phyloP scores from a whole-genome alignment of 2,113 vertebrate genomes.

The Malurus elegans region DNA sequence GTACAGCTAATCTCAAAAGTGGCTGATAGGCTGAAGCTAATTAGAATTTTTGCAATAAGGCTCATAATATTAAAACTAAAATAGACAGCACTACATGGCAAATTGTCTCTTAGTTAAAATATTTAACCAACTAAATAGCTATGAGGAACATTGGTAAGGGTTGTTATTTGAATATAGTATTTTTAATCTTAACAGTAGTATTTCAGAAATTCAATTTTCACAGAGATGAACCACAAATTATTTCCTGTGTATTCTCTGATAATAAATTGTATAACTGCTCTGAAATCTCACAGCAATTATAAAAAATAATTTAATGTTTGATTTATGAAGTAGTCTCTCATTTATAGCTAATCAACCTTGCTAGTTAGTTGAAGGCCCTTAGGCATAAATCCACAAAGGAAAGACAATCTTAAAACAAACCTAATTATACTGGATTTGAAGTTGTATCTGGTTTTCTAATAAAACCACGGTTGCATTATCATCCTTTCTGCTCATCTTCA shows the following conservation, averaged over 20 bases:
- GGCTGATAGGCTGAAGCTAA: background rate
- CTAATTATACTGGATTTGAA: background rate
- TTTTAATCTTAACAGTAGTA: background rate
- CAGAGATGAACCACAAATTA: background rate
- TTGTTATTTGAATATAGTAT: background rate
- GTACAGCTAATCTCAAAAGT: background rate
- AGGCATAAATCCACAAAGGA: background rate
- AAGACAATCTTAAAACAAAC: background rate
- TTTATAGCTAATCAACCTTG: background rate
- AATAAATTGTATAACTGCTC: background rate
- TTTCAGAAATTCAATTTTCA: background rate
- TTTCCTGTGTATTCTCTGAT: background rate
- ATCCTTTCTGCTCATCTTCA: background rate
- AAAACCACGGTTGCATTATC: background rate
- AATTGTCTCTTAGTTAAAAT: background rate
- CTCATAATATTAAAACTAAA: background rate
- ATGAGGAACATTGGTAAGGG: background rate
- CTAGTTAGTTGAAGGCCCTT: background rate
- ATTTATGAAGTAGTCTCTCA: background rate
- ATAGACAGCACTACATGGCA: background rate
- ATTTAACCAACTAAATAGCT: background rate
- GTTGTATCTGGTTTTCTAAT: background rate
- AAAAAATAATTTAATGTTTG: background rate
- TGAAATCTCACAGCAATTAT: constrained; percentile 2
- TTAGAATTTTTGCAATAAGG: background rate